These are phyloP conservation scores for Blera fallax DNA, from an alignment of 2,888 invertebrate species.

Conservation along the genomic window DNA sequence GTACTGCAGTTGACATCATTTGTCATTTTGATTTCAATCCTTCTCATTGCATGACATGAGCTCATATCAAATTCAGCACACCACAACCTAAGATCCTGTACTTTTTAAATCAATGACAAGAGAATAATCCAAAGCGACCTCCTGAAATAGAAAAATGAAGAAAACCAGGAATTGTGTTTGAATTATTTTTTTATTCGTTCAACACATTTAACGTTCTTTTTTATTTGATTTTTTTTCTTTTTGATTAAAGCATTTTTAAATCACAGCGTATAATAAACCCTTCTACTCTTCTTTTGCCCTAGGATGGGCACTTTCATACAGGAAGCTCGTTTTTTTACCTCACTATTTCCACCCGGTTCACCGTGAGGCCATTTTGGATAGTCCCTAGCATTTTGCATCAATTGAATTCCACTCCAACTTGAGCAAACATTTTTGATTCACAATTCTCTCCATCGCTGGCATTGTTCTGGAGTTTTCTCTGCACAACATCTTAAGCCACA, in stretches of 20 bases:
- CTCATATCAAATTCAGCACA: too few relatives aligned
- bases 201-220: slow-evolving; percentile 36
- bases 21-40: too few relatives aligned
- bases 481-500: slow-evolving; percentile 7
- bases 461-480: background rate
- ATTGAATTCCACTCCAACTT: background rate
- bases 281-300: background rate
- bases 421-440: background rate
- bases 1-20: too few relatives aligned
- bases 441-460: background rate
- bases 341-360: background rate
- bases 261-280: slow-evolving; percentile 37
- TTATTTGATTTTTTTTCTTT: slow-evolving; percentile 36
- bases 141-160: slow-evolving; percentile 42
- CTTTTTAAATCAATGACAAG: background rate
- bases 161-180: background rate
- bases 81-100: too few relatives aligned
- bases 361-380: background rate
- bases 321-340: background rate
- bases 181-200: slow-evolving; percentile 9
- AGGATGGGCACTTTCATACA: background rate
- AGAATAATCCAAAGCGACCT: slow-evolving; percentile 67
- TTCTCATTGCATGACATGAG: too few relatives aligned
- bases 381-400: background rate
- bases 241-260: slow-evolving; percentile 61